Percentiles rank a stretch among this genome's conserved stretches.
Evolutionary conservation across 2,888 invertebrate genomes (phyloP).

Genomic region (Cotesia congregata): DNA sequence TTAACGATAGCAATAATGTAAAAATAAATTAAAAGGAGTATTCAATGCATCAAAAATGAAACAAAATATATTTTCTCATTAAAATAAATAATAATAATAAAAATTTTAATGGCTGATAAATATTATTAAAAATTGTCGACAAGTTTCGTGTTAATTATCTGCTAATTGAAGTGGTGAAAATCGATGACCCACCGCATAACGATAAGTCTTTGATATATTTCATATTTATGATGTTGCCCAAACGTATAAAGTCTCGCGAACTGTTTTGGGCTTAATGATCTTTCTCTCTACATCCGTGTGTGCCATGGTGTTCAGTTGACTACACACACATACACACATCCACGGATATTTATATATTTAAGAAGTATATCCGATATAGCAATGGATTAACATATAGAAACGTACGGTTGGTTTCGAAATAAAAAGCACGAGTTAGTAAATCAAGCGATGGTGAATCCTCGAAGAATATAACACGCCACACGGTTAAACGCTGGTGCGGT

Average conservation of each 20-base stretch:
- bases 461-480: conserved; percentile 10
- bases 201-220: conserved; percentile 56
- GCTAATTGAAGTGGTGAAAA: conserved; percentile 19
- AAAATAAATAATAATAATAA: conserved; percentile 5
- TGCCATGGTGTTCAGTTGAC: conserved; percentile 10
- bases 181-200: not conserved
- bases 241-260: conserved; percentile 53
- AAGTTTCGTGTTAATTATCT: not conserved
- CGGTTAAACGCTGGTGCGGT: not conserved
- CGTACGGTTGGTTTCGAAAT: conserved; percentile 24
- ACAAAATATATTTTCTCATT: conserved; percentile 2
- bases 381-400: conserved; percentile 68
- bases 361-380: conserved; percentile 23
- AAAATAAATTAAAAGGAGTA: not conserved
- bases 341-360: conserved; percentile 9
- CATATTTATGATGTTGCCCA: conserved; percentile 66
- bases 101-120: not conserved
- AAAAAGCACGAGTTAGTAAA: conserved; percentile 39
- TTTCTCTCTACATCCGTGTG: conserved; percentile 30
- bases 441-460: conserved; percentile 19
- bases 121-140: conserved; percentile 4
- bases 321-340: not conserved
- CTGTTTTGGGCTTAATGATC: conserved; percentile 39
- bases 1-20: not conserved
- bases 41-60: not conserved